Base-by-base conservation (phyloP, 1,140 invertebrate genomes). In the Cephus cinctus region DNA sequence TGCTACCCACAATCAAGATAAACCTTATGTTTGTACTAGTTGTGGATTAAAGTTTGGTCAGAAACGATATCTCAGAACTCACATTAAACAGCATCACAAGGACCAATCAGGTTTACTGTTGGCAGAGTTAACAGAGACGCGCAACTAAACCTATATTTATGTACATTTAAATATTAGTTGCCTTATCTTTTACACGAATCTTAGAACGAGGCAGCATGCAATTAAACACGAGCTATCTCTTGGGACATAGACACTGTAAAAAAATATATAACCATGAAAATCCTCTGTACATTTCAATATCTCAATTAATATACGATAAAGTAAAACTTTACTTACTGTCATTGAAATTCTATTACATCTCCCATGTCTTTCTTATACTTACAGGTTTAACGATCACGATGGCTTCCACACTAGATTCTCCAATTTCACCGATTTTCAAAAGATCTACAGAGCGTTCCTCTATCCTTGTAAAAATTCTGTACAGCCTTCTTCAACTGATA, bases 11-110 rank as follows among this genome's bases (percentile, higher is more conserved):
- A 78, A 75, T 3, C 77, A 77, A 1, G 72, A 77, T 44, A 77
- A 80, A 42, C 80, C 81, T 3, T 83, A 80, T 57, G 67, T 79
- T 9, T 86, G 84, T 61, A 61, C 69, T 9, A 70, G 77, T 46
- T 81, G 80, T 58, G 42, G 45, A 0, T 56, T 63, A 15, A 47
- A 47, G 15, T 68, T 66, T 44, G 51, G 45, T 8, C 54, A 61
- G 20, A 48, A 55, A 25, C 34, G 32, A 18, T 44, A 44, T 19
- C 19, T 50, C 6, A 35, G 20, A 32, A 32, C 18, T 36, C 48
- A 50, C 34, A 48, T 39, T 15, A 22, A 41, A 11, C 19, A 23
- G 12, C 35, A 48, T 48, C 46, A n/a, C n/a, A n/a, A n/a, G n/a
- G n/a, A n/a, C n/a, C n/a, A n/a, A n/a, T n/a, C n/a, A n/a, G n/a